These are phyloP conservation scores for Serrognathus titanus DNA, from an alignment of 2,888 invertebrate species.

Conservation along the genomic window DNA sequence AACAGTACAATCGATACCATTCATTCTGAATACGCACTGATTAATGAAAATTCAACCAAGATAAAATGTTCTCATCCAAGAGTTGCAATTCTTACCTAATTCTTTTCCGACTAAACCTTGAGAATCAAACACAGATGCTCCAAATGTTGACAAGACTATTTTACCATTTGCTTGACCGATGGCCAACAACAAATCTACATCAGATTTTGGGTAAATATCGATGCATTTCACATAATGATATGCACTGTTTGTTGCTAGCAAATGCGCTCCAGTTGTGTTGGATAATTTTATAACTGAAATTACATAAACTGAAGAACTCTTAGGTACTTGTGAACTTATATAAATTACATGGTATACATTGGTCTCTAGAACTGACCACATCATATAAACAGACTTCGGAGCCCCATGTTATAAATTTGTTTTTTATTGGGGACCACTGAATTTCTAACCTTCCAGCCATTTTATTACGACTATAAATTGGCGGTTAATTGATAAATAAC, in stretches of 20 bases:
- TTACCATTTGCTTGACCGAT: constrained; percentile 88
- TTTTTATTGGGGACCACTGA: constrained; percentile 80
- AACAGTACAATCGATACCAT: constrained; percentile 2
- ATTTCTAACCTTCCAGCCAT: constrained; percentile 69
- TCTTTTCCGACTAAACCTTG: constrained; percentile 70
- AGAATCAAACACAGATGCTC: constrained; percentile 64
- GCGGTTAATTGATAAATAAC: too few relatives aligned
- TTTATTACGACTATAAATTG: background rate
- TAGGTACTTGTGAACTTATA: constrained; percentile 18
- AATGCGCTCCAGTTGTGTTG: constrained; percentile 63
- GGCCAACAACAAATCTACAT: constrained; percentile 77
- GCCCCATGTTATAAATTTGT: constrained; percentile 88
- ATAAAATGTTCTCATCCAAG: constrained; percentile 1
- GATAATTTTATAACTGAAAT: constrained; percentile 65
- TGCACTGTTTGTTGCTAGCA: constrained; percentile 69
- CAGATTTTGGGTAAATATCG: constrained; percentile 77
- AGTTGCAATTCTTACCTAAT: constrained; percentile 56
- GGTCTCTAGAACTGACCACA: constrained; percentile 61
- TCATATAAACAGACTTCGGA: constrained; percentile 87
- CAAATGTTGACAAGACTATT: constrained; percentile 76
- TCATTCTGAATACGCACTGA: background rate
- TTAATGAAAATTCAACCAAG: background rate
- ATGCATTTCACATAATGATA: constrained; percentile 82
- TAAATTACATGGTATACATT: constrained; percentile 42
- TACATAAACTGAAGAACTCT: constrained; percentile 15